Evolutionary conservation across 2,797 vertebrate species (phyloP), one percentile per base, ranked within the genome.

Genomic region (Enteromius anoplus): DNA sequence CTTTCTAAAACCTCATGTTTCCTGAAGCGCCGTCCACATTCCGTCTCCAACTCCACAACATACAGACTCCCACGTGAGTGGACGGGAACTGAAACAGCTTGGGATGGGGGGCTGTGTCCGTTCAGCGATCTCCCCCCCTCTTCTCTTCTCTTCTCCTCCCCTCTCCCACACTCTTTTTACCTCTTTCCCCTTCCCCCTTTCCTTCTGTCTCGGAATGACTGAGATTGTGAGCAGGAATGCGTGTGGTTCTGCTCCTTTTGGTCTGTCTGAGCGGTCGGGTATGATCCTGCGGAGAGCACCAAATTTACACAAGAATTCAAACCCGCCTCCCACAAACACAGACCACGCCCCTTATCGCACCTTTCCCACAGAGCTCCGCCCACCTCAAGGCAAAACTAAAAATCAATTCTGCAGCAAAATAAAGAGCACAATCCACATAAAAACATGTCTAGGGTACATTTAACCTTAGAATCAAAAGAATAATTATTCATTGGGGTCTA

Each of bases 81-180:
- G 90, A 93, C 89, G 91, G 91, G 90, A 90, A 90, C 87, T 89
- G 82, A 83, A 89, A 90, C 81, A 88, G 88, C 87, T 86, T 80
- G 83, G 86, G 85, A 80, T 47, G 82, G 40, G 84, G 60, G 87
- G 89, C 88, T 72, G 82, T 81, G 88, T 79, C 77, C 75, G 69
- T 89, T 58, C 89, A 85, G 79, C 70, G 86, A 87, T 49, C 80
- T 85, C 87, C 84, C 73, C 85, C 81, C 45, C 26, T 26, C 26
- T 26, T 26, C 26, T 47, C 86, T 85, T 88, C 88, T 90, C 89
- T 55, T 75, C 51, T 58, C 51, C 72, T 58, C 72, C 72, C 73
- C 88, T 89, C 89, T 71, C 55, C 91, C 91, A 90, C 91, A 89
- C 89, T 88, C 80, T 60, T 88, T 90, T 58, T 60, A 78, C 45